phyloP scores from a whole-genome alignment of 1,140 invertebrate genomes.

The Drosophila equinoxialis region DNA sequence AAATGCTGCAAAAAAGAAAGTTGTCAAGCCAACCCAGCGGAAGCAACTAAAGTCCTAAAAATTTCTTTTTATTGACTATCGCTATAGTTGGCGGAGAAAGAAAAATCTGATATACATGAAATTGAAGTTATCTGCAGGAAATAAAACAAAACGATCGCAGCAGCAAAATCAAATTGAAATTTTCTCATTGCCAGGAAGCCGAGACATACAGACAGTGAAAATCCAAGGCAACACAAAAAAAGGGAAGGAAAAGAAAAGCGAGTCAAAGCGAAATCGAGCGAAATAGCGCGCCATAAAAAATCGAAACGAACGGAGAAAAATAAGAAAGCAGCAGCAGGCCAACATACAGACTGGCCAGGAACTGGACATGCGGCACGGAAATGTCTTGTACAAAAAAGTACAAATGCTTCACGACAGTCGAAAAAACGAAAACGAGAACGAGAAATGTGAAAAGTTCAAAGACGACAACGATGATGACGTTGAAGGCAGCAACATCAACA shows the following conservation, averaged over 20 bases:
- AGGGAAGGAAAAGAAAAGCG: constrained; percentile 33
- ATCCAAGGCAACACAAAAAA: background rate
- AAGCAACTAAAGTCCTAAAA: constrained; percentile 41
- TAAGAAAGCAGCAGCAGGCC: constrained; percentile 34
- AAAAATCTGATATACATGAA: constrained; percentile 59
- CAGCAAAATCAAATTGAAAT: constrained; percentile 57
- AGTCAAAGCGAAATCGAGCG: constrained; percentile 60
- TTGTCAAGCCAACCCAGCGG: constrained; percentile 26
- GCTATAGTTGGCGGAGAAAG: constrained; percentile 38
- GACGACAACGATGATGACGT: constrained; percentile 46
- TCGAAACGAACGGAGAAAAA: constrained; percentile 22
- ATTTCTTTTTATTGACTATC: constrained; percentile 50
- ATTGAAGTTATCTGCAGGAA: constrained; percentile 55
- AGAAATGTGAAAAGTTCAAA: constrained; percentile 78
- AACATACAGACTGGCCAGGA: constrained; percentile 47
- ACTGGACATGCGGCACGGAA: constrained; percentile 78
- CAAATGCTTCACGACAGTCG: constrained; percentile 71
- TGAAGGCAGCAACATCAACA: background rate
- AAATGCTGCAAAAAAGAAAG: constrained; percentile 36
- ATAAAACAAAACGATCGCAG: constrained; percentile 60
- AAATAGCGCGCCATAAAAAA: constrained; percentile 43
- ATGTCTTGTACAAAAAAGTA: constrained; percentile 72
- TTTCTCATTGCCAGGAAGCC: constrained; percentile 27
- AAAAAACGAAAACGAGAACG: constrained; percentile 52
- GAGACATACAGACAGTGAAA: constrained; percentile 2